These are phyloP conservation scores for Meriones unguiculatus DNA, from an alignment of 2,113 vertebrate genomes.

Conservation along the genomic window DNA sequence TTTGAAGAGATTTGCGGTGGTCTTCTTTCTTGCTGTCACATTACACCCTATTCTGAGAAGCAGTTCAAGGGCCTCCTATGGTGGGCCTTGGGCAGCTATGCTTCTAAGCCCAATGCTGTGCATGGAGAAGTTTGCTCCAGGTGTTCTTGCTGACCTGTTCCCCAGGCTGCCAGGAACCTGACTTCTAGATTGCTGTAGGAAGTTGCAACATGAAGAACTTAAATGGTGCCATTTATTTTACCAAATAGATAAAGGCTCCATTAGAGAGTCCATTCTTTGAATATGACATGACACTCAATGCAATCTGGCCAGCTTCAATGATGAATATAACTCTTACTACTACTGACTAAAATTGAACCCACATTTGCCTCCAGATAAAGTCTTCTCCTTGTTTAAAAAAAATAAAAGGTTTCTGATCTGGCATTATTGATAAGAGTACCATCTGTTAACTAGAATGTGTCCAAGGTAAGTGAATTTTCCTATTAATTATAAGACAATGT, in stretches of 20 bases:
- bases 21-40: background rate
- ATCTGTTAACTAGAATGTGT: background rate
- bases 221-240: background rate
- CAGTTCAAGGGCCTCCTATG: background rate
- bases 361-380: background rate
- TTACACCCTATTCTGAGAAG: background rate
- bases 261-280: background rate
- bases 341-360: background rate
- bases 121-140: background rate
- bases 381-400: background rate
- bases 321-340: conserved; percentile 31
- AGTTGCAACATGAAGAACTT: conserved; percentile 22
- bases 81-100: background rate
- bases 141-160: background rate
- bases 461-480: conserved; percentile 23
- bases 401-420: conserved; percentile 42
- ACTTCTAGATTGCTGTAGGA: background rate
- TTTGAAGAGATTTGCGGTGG: background rate
- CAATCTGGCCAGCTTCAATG: background rate
- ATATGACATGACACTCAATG: background rate
- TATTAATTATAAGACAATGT: conserved; percentile 4
- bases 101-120: background rate
- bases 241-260: background rate
- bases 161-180: background rate
- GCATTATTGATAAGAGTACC: background rate